These are phyloP conservation scores for Pseudotriccus pelzelni DNA, from an alignment of 2,797 vertebrate genomes.

Conservation along the genomic window DNA sequence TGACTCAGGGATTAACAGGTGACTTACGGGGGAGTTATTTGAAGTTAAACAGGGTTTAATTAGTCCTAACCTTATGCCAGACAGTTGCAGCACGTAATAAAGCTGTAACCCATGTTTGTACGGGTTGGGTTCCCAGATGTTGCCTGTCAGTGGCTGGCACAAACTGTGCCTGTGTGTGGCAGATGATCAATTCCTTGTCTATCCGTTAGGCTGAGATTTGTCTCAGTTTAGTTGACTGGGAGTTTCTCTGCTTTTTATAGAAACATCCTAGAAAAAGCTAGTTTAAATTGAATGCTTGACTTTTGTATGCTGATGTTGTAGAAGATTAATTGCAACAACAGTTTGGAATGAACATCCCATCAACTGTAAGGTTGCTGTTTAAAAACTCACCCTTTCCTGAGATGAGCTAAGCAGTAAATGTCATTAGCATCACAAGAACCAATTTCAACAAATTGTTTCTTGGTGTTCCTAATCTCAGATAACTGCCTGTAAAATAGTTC, in stretches of 20 bases:
- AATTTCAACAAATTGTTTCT: background rate
- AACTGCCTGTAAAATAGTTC: background rate
- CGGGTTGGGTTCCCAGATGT: background rate
- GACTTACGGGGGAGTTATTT: background rate
- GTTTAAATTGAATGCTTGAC: background rate
- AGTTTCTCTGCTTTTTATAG: background rate
- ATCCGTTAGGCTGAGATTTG: background rate
- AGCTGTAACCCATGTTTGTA: background rate
- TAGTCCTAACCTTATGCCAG: background rate
- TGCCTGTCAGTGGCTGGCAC: background rate
- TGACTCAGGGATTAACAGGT: accelerated
- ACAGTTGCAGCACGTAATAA: background rate
- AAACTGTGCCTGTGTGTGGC: background rate
- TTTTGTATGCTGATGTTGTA: background rate
- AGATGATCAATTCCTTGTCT: background rate
- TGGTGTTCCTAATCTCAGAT: background rate
- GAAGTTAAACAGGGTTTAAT: background rate
- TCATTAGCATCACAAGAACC: background rate
- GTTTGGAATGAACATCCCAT: background rate
- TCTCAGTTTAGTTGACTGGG: background rate
- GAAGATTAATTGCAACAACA: background rate
- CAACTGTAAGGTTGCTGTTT: background rate
- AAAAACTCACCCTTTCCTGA: background rate
- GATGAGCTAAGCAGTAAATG: background rate
- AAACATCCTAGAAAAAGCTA: background rate